Evolutionary conservation across 2,797 vertebrate species (phyloP), one percentile per base, ranked within the genome.

Genomic region (Odontamblyopus lacepedii): DNA sequence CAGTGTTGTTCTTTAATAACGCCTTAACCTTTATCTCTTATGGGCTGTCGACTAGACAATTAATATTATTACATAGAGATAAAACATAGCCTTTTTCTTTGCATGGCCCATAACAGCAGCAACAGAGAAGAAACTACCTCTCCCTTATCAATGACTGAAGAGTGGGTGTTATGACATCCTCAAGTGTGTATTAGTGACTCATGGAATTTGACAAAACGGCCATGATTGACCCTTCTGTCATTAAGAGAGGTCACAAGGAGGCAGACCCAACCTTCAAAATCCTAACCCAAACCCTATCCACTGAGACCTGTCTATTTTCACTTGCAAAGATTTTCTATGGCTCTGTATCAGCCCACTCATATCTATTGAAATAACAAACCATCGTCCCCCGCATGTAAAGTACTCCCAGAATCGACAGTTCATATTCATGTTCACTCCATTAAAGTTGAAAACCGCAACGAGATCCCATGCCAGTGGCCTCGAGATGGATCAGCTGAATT

Each of bases 341-440:
- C 89, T 89, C 85, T 89, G 81, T 87, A 87, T 89, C 89, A 75
- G 85, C 84, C 84, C 74, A 76, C 89, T 91, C 89, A 70, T 89
- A 89, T 90, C 84, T 91, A 76, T 81, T 86, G 84, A 74, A 92
- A 91, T 88, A 92, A 93, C 88, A 93, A 92, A 87, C 85, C 87
- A 26, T 75, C 78, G 73, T 83, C 83, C 75, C 85, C 76, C 78
- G 72, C 85, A 79, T 80, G 67, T 64, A 87, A 55, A 6, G 74
- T 71, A 73, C 83, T 90, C 89, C 83, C 78, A 78, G 85, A 85
- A 74, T 85, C 88, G 83, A 88, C 83, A 73, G 86, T 75, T 63
- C 81, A 91, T 87, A 86, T 87, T 90, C 87, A 87, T 85, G 87
- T 92, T 91, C 90, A 89, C 90, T 90, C 88, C 82, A 91, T 92